Percentiles rank a stretch among this genome's conserved stretches.
phyloP scores from a whole-genome alignment of 2,888 invertebrate species.

The Patella pellucida region DNA sequence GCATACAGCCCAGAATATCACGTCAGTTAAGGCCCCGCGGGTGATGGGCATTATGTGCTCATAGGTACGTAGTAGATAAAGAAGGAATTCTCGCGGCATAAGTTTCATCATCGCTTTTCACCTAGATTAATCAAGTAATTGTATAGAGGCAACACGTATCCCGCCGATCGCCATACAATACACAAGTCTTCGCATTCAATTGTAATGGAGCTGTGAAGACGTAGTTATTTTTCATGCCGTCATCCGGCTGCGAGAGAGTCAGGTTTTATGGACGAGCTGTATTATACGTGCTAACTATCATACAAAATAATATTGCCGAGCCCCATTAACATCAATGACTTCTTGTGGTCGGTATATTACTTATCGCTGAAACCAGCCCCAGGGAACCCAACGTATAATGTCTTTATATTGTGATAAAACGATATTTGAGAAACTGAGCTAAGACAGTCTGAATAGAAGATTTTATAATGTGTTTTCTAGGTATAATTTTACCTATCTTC shows the following conservation, averaged over 20 bases:
- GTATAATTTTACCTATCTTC: neutral
- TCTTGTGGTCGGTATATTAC: neutral
- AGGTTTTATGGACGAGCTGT: neutral
- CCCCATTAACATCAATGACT: conserved; percentile 11
- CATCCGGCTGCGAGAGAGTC: neutral
- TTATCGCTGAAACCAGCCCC: neutral
- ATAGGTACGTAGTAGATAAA: conserved; percentile 28
- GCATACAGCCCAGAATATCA: neutral
- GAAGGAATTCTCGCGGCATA: conserved; percentile 27
- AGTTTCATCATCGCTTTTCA: conserved; percentile 26
- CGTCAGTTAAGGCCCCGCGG: conserved; percentile 17
- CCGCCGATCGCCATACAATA: conserved; percentile 2
- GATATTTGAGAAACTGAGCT: conserved; percentile 12
- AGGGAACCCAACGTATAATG: neutral
- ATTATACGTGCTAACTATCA: conserved; percentile 4
- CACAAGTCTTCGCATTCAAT: neutral
- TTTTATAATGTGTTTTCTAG: conserved; percentile 4
- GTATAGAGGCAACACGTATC: neutral
- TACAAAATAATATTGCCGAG: conserved; percentile 11
- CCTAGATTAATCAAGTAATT: neutral
- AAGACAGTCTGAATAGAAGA: neutral
- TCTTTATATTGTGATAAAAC: conserved; percentile 12
- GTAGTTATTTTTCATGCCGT: too few species aligned
- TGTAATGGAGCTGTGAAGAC: too few species aligned
- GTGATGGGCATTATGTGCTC: conserved; percentile 22